Base-by-base conservation (phyloP, 2,797 vertebrate genomes). In the Borostomias antarcticus region DNA sequence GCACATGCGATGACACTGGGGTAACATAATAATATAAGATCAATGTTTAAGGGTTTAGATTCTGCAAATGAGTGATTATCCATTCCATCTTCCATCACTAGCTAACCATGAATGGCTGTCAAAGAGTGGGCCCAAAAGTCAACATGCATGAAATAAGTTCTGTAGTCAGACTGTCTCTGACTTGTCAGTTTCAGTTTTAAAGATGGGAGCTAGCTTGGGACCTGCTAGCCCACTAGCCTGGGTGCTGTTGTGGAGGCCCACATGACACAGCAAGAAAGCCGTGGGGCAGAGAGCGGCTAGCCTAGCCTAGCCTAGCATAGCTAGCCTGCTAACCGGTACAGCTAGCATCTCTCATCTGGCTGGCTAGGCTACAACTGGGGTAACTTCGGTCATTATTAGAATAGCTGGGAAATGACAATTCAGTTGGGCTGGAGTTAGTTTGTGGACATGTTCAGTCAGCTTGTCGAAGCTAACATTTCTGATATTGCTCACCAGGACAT, bases 261-360 rank as follows among this genome's bases (percentile, higher is more conserved):
- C 61, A 63, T 52, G 61, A 63, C 61, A 63, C 61, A 63, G 61
- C 61, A 63, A 51, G 61, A 63, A 63, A 48, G 28, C 43, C 29
- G 28, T 48, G 17, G 28, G n/a, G 13, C 26, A 30, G 58, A 29
- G 26, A 23, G 37, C 8, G 13, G 57, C 13, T 28, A 21, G 26
- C 29, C 9, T 30, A 21, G 19, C 19, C 21, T 50, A 13, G 21
- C 21, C 9, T 50, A 50, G 47, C 35, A 21, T 50, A 4, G 48
- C 11, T 57, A 57, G 29, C 54, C 32, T 57, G 17, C 10, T 35
- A 58, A 58, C 32, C n/a, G 19, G 11, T 32, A 11, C n/a, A n/a
- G n/a, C n/a, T n/a, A 45, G 40, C 40, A 45, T 45, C 40, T n/a
- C n/a, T n/a, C n/a, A n/a, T 45, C 5, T 45, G 7, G 40, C 13